Evolutionary conservation across 2,113 vertebrate genomes (phyloP).

Genomic region (Chaetodon auriga): DNA sequence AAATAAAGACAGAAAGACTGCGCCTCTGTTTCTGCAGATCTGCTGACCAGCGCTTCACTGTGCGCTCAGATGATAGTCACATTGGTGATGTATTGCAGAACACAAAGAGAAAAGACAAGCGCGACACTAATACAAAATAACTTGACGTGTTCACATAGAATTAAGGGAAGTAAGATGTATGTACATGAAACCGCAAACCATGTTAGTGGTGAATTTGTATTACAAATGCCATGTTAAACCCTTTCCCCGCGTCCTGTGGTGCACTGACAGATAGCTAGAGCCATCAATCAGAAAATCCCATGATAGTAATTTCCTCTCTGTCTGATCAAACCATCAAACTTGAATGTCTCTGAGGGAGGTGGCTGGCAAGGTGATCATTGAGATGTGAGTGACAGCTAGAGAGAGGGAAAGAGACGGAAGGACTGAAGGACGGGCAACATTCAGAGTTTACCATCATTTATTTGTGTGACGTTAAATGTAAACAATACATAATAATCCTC

Average conservation of each 20-base stretch:
- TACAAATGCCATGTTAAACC: constrained; percentile 24
- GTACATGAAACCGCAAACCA: constrained; percentile 16
- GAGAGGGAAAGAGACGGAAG: background rate
- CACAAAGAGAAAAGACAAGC: constrained; percentile 18
- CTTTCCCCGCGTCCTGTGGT: constrained; percentile 17
- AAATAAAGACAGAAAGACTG: background rate
- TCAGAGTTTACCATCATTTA: background rate
- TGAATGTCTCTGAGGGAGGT: constrained; percentile 72
- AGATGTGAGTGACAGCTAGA: constrained; percentile 48
- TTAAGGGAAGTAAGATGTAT: background rate
- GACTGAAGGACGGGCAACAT: background rate
- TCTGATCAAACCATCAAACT: constrained; percentile 73
- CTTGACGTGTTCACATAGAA: constrained; percentile 9
- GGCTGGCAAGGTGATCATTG: constrained; percentile 66
- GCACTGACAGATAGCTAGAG: constrained; percentile 40
- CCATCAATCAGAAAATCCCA: constrained; percentile 72
- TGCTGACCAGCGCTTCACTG: background rate
- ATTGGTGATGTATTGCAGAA: background rate
- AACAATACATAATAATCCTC: background rate
- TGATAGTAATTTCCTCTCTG: constrained; percentile 68
- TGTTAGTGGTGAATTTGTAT: constrained; percentile 51
- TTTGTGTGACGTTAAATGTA: background rate
- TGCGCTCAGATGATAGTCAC: background rate
- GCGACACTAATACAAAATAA: constrained; percentile 22
- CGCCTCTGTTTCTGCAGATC: background rate